Evolutionary conservation across 1,140 invertebrate species (phyloP).

Genomic region (Cydia fagiglandana): DNA sequence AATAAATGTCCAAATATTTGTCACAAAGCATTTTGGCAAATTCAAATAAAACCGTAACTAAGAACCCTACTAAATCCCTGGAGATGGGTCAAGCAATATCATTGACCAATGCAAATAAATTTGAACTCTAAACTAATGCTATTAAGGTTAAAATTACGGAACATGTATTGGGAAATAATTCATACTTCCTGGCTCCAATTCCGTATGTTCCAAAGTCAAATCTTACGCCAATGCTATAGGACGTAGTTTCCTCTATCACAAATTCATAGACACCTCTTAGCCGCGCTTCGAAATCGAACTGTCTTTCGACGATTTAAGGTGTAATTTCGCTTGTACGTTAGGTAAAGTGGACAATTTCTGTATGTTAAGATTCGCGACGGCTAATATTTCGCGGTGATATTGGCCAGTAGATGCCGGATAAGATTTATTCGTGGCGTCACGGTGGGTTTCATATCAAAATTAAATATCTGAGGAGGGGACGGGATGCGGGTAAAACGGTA

Average conservation of each 20-base stretch:
- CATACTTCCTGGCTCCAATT: slow-evolving; percentile 20
- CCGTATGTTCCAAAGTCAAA: slow-evolving; percentile 14
- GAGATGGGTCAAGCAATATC: slow-evolving; percentile 62
- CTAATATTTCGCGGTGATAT: slow-evolving; percentile 75
- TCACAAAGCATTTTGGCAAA: slow-evolving; percentile 66
- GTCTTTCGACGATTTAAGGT: slow-evolving; percentile 1
- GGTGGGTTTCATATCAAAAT: slow-evolving; percentile 72
- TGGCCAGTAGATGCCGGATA: slow-evolving; percentile 68
- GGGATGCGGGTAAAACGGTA: slow-evolving; percentile 33
- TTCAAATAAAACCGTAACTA: slow-evolving; percentile 76
- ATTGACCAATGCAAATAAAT: slow-evolving; percentile 28
- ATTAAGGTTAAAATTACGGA: not conserved
- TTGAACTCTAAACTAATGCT: not conserved
- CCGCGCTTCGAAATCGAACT: slow-evolving; percentile 29
- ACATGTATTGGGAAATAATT: slow-evolving; percentile 5
- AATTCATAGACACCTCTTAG: slow-evolving; percentile 13
- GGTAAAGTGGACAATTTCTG: slow-evolving; percentile 55
- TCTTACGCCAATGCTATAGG: slow-evolving; percentile 18
- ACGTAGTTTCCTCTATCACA: slow-evolving; percentile 6
- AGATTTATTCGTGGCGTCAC: slow-evolving; percentile 69
- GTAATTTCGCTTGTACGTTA: not conserved
- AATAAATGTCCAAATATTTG: slow-evolving; percentile 79
- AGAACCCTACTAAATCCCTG: slow-evolving; percentile 60
- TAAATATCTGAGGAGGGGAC: slow-evolving; percentile 64
- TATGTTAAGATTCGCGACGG: slow-evolving; percentile 68